Evolutionary conservation across 2,113 vertebrate genomes (phyloP), one percentile per base, ranked within the genome.

Genomic region (Toxostoma redivivum): DNA sequence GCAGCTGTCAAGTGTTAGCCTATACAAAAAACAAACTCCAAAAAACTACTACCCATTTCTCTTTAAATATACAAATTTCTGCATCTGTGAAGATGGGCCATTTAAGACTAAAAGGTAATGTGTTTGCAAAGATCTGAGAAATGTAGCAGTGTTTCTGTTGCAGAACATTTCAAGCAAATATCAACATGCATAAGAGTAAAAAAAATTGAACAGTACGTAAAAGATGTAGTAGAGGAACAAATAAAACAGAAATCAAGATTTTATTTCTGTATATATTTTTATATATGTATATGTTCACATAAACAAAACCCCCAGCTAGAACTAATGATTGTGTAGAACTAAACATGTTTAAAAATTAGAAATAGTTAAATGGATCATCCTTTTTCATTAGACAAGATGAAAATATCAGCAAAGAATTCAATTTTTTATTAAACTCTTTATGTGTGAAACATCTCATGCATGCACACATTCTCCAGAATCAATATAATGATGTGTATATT

Each of bases 161-260:
- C 74, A 92, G 54, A 83, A 61, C 3, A 53, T 85, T 85, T 79
- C 35, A 74, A 85, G 25, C 15, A 88, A 84, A 71, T 51, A 61
- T 35, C 35, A 92, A 94, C 81, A 74, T 47, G 19, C 23, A 42
- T 71, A 47, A 53, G 42, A 73, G 10, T 11, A 56, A 89, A 85
- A 76, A 76, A 81, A 82, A 40, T 23, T 3, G 28, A 81, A n/a
- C 5, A 37, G 6, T 8, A 85, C 47, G 42, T 48, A 56, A 81
- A 81, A 90, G 25, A 66, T n/a, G 25, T 7, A 50, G 18, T 18
- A 79, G 11, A 54, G 6, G 23, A 95, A 79, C 33, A 88, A 94
- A 66, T 45, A 12, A 87, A 88, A 69, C 6, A 70, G 33, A 69
- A 88, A 33, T 37, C 4, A 91, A 51, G 12, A 6, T 14, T 22